Evolutionary conservation across 2,113 vertebrate genomes (phyloP), one percentile per base, ranked within the genome.

Genomic region (Pica pica): DNA sequence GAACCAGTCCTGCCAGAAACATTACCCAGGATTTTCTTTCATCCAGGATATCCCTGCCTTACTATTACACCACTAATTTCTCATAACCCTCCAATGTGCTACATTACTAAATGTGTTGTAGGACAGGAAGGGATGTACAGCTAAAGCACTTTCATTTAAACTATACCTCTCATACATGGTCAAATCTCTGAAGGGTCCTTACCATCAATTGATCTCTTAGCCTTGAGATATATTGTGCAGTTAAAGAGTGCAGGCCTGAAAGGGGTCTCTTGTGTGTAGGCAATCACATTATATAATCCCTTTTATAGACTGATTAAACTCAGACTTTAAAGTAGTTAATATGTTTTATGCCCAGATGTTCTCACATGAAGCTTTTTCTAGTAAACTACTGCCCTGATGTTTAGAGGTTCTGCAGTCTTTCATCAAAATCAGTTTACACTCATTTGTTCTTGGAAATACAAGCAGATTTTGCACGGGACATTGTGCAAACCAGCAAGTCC

Each of bases 291-390:
- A 76, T 94, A 87, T 87, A 94, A 95, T 89, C 65, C 56, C 31
- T 95, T 94, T 95, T 87, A 93, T 84, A 83, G 95, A 92, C 57
- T 95, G 73, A 92, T 97, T 94, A 96, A 93, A 84, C 46, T 91
- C 61, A 71, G 9, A 85, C 60, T 95, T 96, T 75, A 71, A 89
- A 84, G 77, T 79, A 83, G 83, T 87, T 96, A 95, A 69, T 92
- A 56, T 41, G 26, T 64, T 87, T 95, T 94, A 89, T 78, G 57
- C 20, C 16, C 17, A 89, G 78, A 84, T 79, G n/a, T 91, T 90
- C 71, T 80, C 59, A 67, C 46, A 77, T 68, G 16, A 76, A 92
- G 23, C 7, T 78, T 89, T 83, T 93, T 63, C 61, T 69, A 41
- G 52, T 92, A 69, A 94, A 82, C 53, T 42, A 68, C 21, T 50